Evolutionary conservation across 1,140 invertebrate genomes (phyloP).

Genomic region (Metopolophium dirhodum): DNA sequence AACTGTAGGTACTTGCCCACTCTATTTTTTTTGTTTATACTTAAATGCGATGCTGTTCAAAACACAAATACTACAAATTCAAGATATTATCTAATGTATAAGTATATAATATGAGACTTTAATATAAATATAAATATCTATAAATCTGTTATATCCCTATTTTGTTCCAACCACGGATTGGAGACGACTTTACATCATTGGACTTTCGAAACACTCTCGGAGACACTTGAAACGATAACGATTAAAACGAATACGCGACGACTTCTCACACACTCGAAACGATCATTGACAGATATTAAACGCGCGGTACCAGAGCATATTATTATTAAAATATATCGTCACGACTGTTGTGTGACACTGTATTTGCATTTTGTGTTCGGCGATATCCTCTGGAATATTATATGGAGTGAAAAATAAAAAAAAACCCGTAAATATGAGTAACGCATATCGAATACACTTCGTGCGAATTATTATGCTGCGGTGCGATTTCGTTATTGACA

Average conservation of each 20-base stretch:
- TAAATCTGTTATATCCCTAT: background rate
- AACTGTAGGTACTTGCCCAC: too few species aligned
- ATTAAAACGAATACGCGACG: background rate
- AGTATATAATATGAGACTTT: background rate
- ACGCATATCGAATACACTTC: background rate
- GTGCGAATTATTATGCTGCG: background rate
- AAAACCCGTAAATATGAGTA: background rate
- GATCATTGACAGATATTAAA: background rate
- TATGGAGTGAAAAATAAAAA: background rate
- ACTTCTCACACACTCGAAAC: background rate
- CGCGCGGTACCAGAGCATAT: background rate
- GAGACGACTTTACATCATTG: background rate
- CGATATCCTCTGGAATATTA: background rate
- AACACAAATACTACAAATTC: background rate
- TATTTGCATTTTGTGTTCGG: background rate
- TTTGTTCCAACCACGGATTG: background rate
- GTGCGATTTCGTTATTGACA: background rate
- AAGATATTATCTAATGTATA: too few species aligned
- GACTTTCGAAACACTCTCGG: background rate
- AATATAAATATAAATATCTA: too few species aligned
- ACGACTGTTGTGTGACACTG: background rate
- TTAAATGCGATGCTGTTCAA: background rate
- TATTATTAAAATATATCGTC: background rate
- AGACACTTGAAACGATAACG: background rate
- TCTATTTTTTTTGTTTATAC: too few species aligned